A percentile compares a stretch with the other conserved stretches of the same genome.
These are phyloP conservation scores for Vireo griseus DNA, from an alignment of 2,797 vertebrate genomes.

Conservation along the genomic window DNA sequence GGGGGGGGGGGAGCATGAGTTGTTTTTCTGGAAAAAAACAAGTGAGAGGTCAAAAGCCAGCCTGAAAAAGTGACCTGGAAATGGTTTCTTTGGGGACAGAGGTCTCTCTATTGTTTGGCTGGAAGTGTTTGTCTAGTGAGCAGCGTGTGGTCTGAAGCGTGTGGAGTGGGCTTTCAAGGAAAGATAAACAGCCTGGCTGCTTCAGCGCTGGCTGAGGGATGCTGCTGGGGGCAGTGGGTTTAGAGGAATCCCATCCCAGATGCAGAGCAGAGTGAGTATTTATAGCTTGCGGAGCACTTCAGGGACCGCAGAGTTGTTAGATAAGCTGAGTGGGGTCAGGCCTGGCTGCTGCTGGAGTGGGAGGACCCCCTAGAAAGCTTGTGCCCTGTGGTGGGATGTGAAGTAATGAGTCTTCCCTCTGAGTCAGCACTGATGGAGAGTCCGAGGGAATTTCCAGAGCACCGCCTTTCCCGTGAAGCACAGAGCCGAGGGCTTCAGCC, in stretches of 20 bases:
- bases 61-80: conserved; percentile 66
- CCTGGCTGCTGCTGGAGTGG: neutral
- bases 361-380: conserved; percentile 4
- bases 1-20: conserved; percentile 40
- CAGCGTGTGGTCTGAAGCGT: conserved; percentile 54
- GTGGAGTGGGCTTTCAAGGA: conserved; percentile 72
- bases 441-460: conserved; percentile 51
- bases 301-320: neutral
- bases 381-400: conserved; percentile 20
- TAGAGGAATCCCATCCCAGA: conserved; percentile 19
- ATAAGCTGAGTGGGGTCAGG: conserved; percentile 47
- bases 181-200: conserved; percentile 47
- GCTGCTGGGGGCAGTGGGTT: conserved; percentile 50
- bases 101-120: conserved; percentile 68
- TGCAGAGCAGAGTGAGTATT: neutral
- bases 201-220: neutral
- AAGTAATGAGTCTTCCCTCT: conserved; percentile 18
- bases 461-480: neutral
- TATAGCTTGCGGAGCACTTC: conserved; percentile 28
- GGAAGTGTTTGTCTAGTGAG: conserved; percentile 37
- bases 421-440: conserved; percentile 49
- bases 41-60: conserved; percentile 60
- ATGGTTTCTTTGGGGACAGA: conserved; percentile 70
- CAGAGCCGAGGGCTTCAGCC: conserved; percentile 15
- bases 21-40: conserved; percentile 77